Evolutionary conservation across 2,888 invertebrate genomes (phyloP), one percentile per base, ranked within the genome.

Genomic region (Lasioglossum figueresi): DNA sequence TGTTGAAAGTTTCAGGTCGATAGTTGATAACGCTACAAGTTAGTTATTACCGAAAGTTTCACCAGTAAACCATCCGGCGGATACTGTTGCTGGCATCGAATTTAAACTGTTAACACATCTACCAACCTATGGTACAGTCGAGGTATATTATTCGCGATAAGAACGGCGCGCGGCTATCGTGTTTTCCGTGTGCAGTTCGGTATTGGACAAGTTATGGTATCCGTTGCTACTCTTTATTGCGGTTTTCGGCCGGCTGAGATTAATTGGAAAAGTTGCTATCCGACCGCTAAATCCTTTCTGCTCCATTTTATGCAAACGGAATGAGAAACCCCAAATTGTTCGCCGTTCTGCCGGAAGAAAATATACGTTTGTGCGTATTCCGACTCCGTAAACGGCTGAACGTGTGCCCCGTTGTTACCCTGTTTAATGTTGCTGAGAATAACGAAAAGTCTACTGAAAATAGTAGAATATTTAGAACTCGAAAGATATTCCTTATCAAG

Each of bases 221-320:
- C 82, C 82, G 76, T 71, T 76, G 63, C 48, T 40, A 12, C 71
- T 71, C 59, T 83, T 83, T 76, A 76, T 76, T 72, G n/a, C 48
- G 63, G 71, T 71, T 82, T 76, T 76, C 63, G 59, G 70, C 27
- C 27, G 63, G 68, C 19, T 19, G 34, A 76, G 63, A 82, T 83
- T 83, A 83, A 83, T 83, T 83, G 71, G 74, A 59, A 82, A 83
- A 83, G 75, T 83, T 83, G 19, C 16, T 63, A 82, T 75, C 82
- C 59, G 82, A 52, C 56, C 34, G 14, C 27, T 82, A 40, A 40
- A 68, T 56, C 66, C 43, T 45, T 80, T 72, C 52, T n/a, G 40
- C n/a, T 45, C 45, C 45, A 34, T n/a, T 68, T 76, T 76, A 43
- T 76, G 43, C 66, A 76, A 45, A 76, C 45, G 66, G 43, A 45